A percentile compares a stretch with the other conserved stretches of the same genome.
phyloP scores from a whole-genome alignment of 64 coral and sea anemone species.

The Montipora foliosa region DNA sequence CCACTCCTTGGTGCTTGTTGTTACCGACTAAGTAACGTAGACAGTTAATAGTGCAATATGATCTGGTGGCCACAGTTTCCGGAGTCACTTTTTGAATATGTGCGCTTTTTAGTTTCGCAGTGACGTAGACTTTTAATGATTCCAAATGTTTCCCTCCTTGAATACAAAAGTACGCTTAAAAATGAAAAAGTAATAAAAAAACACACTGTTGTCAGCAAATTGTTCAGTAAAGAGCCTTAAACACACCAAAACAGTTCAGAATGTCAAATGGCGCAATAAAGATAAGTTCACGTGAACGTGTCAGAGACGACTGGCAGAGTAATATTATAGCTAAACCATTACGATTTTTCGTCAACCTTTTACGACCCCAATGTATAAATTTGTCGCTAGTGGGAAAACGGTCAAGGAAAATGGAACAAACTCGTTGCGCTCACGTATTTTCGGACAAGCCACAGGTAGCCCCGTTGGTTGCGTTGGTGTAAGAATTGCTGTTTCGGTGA shows the following conservation, averaged over 20 bases:
- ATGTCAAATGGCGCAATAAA: background rate
- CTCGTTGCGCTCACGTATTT: background rate
- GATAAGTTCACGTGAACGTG: background rate
- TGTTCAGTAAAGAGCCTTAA: background rate
- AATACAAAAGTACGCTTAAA: background rate
- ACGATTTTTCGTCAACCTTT: too few species aligned
- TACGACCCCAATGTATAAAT: background rate
- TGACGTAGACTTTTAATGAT: constrained; percentile 24
- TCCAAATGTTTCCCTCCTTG: background rate
- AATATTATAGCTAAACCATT: background rate
- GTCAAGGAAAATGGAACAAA: background rate
- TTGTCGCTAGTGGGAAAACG: background rate
- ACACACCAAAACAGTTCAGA: background rate
- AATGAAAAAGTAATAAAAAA: background rate
- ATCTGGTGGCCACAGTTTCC: background rate
- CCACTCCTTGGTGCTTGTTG: background rate
- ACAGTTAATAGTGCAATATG: background rate
- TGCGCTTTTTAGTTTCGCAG: background rate
- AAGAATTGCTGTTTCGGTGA: too few species aligned
- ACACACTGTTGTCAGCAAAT: background rate
- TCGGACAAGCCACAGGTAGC: background rate
- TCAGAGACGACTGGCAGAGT: background rate
- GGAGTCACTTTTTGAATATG: background rate
- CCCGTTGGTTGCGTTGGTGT: too few species aligned
- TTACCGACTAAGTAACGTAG: background rate